Percentiles rank a stretch among this genome's conserved stretches.
These are phyloP conservation scores for Drosophila basisetae DNA, from an alignment of 2,888 invertebrate species.

Conservation along the genomic window DNA sequence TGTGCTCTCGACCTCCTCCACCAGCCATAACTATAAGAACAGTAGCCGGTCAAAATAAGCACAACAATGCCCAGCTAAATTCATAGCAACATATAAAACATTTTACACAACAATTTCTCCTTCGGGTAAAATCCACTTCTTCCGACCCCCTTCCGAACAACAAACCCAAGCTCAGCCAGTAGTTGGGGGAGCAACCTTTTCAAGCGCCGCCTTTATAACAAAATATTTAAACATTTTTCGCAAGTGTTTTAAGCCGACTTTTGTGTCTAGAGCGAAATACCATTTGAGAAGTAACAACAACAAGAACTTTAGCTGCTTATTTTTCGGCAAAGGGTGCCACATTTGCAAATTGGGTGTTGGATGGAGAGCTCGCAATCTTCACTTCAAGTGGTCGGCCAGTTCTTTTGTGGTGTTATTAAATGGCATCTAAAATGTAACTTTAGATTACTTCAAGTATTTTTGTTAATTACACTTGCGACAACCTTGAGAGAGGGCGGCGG, in stretches of 20 bases:
- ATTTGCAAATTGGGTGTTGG: constrained; percentile 29
- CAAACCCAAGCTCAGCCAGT: constrained; percentile 28
- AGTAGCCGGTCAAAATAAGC: constrained; percentile 42
- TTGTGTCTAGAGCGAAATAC: constrained; percentile 77
- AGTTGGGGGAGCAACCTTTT: constrained; percentile 57
- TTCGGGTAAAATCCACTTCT: constrained; percentile 10
- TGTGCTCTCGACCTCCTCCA: constrained; percentile 40
- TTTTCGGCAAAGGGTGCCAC: constrained; percentile 47
- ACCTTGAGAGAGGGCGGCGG: neutral
- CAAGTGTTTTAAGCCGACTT: constrained; percentile 81
- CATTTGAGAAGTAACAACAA: constrained; percentile 59
- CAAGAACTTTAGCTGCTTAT: constrained; percentile 56
- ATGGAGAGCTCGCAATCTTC: constrained; percentile 19
- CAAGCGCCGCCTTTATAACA: constrained; percentile 68
- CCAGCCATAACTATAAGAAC: constrained; percentile 13
- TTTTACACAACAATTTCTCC: constrained; percentile 73
- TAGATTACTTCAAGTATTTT: constrained; percentile 66
- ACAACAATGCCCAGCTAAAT: constrained; percentile 67
- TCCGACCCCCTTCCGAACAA: neutral
- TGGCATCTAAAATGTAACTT: constrained; percentile 71
- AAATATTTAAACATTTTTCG: constrained; percentile 81
- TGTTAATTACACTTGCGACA: constrained; percentile 26
- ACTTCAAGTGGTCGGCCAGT: constrained; percentile 50
- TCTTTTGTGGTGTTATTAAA: constrained; percentile 77
- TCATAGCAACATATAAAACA: constrained; percentile 80